Conservation (phyloP, 2,797 vertebrate species). For the Zenarchopterus dispar region DNA sequence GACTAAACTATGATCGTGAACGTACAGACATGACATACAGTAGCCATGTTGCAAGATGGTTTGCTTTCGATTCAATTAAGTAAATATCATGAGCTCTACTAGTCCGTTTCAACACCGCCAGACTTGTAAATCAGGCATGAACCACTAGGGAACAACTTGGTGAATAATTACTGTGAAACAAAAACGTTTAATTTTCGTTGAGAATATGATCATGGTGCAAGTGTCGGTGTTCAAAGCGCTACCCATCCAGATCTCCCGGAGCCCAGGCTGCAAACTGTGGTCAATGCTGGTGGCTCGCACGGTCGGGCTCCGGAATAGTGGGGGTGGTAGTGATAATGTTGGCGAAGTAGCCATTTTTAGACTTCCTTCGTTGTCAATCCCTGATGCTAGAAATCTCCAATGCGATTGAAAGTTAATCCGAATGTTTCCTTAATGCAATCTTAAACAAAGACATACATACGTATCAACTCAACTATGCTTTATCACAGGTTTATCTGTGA, state of each 20-base stretch:
- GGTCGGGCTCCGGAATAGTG: slow-evolving; percentile 55
- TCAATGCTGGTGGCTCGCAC: slow-evolving; percentile 56
- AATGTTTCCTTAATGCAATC: slow-evolving; percentile 29
- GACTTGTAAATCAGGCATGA: neutral
- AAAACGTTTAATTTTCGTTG: neutral
- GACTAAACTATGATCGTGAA: slow-evolving; percentile 20
- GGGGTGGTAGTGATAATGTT: slow-evolving; percentile 69
- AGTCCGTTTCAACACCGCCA: neutral
- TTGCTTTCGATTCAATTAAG: slow-evolving; percentile 49
- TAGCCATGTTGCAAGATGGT: slow-evolving; percentile 9
- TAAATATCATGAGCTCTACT: slow-evolving; percentile 1
- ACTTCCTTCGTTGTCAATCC: slow-evolving; percentile 66
- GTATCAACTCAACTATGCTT: no score
- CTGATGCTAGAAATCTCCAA: slow-evolving; percentile 57
- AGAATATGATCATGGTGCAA: neutral
- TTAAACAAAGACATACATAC: neutral
- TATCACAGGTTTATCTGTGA: no score
- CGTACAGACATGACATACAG: slow-evolving; percentile 21
- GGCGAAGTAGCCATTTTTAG: slow-evolving; percentile 80
- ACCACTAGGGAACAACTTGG: slow-evolving; percentile 1
- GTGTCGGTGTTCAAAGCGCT: slow-evolving; percentile 48
- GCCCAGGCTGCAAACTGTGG: slow-evolving; percentile 44
- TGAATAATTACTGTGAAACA: slow-evolving; percentile 9
- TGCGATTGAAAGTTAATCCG: slow-evolving; percentile 36
- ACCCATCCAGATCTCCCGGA: slow-evolving; percentile 22